Percentiles rank a stretch among this genome's conserved stretches.
Conservation (phyloP, 2,113 vertebrate genomes). For the Mobula hypostoma region DNA sequence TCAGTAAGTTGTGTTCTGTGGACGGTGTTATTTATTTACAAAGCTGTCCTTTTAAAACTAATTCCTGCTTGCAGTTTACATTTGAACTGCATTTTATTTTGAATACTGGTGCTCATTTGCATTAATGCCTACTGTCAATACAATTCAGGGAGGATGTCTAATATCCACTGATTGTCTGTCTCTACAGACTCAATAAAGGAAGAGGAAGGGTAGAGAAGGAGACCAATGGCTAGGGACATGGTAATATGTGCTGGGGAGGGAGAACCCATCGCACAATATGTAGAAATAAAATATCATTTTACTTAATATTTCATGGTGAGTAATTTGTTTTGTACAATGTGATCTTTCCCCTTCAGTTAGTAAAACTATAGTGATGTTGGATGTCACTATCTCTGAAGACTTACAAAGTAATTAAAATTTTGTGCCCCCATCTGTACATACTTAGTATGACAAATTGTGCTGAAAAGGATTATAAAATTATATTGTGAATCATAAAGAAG, state of each 20-base stretch:
- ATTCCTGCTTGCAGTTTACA: too few species aligned
- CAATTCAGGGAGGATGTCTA: too few species aligned
- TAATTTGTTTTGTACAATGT: not conserved
- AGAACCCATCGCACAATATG: too few species aligned
- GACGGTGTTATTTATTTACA: too few species aligned
- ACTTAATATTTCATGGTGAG: not conserved
- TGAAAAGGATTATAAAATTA: not conserved
- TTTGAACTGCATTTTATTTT: too few species aligned
- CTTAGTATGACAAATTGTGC: not conserved
- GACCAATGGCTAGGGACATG: not conserved
- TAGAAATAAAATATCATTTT: not conserved
- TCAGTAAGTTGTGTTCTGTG: too few species aligned
- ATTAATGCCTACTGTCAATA: too few species aligned
- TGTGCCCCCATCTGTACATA: conserved; percentile 6
- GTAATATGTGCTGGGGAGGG: not conserved
- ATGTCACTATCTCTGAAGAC: not conserved
- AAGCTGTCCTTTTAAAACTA: too few species aligned
- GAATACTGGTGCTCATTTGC: too few species aligned
- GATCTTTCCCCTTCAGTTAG: not conserved
- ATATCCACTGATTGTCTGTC: too few species aligned
- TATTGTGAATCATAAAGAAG: not conserved
- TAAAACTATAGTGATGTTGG: not conserved
- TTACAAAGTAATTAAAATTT: not conserved
- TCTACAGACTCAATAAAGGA: not conserved
- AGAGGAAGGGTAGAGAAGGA: not conserved